phyloP scores from a whole-genome alignment of 2,113 vertebrate genomes.

The Phoxinus phoxinus region DNA sequence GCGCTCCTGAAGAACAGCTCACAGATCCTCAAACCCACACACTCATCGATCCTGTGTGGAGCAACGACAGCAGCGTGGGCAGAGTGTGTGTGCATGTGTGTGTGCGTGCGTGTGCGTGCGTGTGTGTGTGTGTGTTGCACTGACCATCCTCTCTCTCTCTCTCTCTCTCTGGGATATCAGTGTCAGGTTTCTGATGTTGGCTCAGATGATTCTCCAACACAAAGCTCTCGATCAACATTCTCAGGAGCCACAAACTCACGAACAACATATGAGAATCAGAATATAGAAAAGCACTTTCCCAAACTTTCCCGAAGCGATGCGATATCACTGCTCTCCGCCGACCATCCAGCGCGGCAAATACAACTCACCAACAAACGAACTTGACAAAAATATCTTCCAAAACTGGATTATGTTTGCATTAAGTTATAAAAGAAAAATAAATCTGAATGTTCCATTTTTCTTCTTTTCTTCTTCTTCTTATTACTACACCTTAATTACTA shows the following conservation, averaged over 20 bases:
- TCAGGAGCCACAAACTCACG: slow-evolving; percentile 37
- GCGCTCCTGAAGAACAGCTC: neutral
- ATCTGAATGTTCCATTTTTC: too few species aligned
- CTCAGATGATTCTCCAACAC: slow-evolving; percentile 49
- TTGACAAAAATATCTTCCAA: neutral
- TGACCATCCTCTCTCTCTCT: slow-evolving; percentile 28
- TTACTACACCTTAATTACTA: too few species aligned
- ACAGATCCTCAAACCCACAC: slow-evolving; percentile 16
- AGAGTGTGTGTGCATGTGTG: slow-evolving; percentile 13
- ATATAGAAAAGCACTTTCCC: neutral
- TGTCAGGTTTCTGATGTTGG: slow-evolving; percentile 54
- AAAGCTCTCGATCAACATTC: slow-evolving; percentile 47
- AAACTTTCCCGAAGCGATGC: neutral
- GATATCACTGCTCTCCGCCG: neutral
- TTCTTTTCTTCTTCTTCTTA: too few species aligned
- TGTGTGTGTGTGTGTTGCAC: neutral
- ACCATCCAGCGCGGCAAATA: neutral
- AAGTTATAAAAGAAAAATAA: too few species aligned
- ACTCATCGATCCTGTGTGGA: neutral
- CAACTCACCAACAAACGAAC: neutral
- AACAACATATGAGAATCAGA: slow-evolving; percentile 43
- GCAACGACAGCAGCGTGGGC: slow-evolving; percentile 17
- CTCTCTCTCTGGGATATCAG: slow-evolving; percentile 54
- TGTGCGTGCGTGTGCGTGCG: neutral
- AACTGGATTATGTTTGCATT: too few species aligned